phyloP scores from a whole-genome alignment of 2,888 invertebrate genomes.

The Drosophila neotestacea region DNA sequence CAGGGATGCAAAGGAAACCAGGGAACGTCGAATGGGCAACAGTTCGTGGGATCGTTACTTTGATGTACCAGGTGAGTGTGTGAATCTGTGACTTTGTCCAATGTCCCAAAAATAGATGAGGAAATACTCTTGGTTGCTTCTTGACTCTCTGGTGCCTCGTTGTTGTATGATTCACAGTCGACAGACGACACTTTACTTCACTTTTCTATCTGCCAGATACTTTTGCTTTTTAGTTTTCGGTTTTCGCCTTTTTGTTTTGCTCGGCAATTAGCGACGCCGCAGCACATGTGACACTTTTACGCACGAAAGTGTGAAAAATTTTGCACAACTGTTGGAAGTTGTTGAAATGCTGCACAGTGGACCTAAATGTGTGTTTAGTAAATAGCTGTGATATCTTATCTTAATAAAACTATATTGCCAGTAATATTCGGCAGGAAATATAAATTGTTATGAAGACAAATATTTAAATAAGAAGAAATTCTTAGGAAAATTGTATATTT shows the following conservation, averaged over 20 bases:
- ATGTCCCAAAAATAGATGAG: conserved; percentile 47
- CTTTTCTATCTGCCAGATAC: conserved; percentile 63
- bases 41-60: conserved; percentile 74
- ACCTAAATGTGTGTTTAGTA: background rate
- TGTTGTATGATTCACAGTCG: conserved; percentile 65
- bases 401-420: background rate
- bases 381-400: background rate
- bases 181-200: conserved; percentile 33
- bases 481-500: too few relatives aligned
- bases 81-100: conserved; percentile 24
- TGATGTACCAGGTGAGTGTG: conserved; percentile 82
- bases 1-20: conserved; percentile 40
- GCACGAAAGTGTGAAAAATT: conserved; percentile 76
- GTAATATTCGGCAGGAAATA: background rate
- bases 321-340: conserved; percentile 58
- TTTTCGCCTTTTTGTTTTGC: conserved; percentile 49
- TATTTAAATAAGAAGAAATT: background rate
- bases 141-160: conserved; percentile 15
- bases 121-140: conserved; percentile 38
- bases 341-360: conserved; percentile 59
- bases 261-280: conserved; percentile 73
- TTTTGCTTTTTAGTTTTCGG: conserved; percentile 58
- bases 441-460: background rate
- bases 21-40: conserved; percentile 62
- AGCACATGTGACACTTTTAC: conserved; percentile 75